phyloP scores from a whole-genome alignment of 2,888 invertebrate genomes.

The Euplexia lucipara region DNA sequence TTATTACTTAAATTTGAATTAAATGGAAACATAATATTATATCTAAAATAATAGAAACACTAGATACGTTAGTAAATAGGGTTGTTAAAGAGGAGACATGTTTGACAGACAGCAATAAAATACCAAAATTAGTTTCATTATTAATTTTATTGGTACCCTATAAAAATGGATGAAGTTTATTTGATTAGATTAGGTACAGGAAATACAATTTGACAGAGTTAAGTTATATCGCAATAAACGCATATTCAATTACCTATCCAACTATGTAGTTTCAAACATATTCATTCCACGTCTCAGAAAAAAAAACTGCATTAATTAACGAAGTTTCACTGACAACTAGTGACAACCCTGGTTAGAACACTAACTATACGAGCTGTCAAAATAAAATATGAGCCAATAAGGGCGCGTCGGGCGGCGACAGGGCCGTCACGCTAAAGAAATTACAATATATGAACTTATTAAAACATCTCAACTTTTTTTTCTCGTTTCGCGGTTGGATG shows the following conservation, averaged over 20 bases:
- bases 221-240: constrained; percentile 2
- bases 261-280: neutral
- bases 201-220: neutral
- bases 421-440: constrained; percentile 85
- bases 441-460: constrained; percentile 89
- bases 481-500: constrained; percentile 85
- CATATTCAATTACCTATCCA: neutral
- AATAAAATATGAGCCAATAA: constrained; percentile 90
- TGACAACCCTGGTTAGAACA: constrained; percentile 77
- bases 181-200: neutral
- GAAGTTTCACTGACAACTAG: constrained; percentile 65
- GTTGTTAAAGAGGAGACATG: neutral
- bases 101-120: neutral
- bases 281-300: neutral
- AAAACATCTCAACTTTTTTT: constrained; percentile 85
- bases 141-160: neutral
- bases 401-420: constrained; percentile 83
- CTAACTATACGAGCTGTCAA: constrained; percentile 83
- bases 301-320: constrained; percentile 34
- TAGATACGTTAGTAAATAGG: neutral
- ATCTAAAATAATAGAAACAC: constrained; percentile 18
- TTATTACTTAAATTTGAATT: constrained; percentile 11
- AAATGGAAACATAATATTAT: constrained; percentile 1
- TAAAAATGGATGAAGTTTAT: neutral
- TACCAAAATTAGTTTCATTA: neutral